Conservation (phyloP, 2,113 vertebrate genomes). For the Pipra filicauda region DNA sequence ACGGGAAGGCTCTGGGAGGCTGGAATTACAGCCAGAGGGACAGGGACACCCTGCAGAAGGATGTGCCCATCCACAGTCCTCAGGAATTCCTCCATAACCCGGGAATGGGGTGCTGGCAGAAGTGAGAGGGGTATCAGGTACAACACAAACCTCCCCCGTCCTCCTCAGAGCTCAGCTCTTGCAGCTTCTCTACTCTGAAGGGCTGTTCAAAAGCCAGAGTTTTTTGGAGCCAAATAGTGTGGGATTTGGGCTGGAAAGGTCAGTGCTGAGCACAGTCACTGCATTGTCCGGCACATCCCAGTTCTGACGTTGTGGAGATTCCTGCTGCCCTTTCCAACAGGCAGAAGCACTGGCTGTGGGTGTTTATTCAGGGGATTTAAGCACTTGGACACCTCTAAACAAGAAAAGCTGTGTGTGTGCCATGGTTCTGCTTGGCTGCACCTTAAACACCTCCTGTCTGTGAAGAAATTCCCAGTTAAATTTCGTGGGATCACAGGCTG, state of each 20-base stretch:
- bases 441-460: not conserved
- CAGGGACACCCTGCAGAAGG: not conserved
- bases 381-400: not conserved
- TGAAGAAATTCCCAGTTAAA: not conserved
- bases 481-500: too few relatives aligned
- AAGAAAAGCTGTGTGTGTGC: not conserved
- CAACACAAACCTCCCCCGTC: not conserved
- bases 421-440: not conserved
- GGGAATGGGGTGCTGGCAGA: not conserved
- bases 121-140: accelerated
- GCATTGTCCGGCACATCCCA: not conserved
- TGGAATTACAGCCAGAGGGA: not conserved
- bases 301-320: accelerated
- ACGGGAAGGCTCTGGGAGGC: not conserved
- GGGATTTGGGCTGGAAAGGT: not conserved
- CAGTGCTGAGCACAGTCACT: not conserved
- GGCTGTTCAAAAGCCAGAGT: not conserved
- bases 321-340: not conserved
- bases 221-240: not conserved
- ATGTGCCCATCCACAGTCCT: not conserved
- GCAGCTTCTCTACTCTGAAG: not conserved
- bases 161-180: not conserved
- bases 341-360: not conserved
- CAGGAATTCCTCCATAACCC: not conserved
- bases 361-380: not conserved